Base-by-base conservation (phyloP, 2,888 invertebrate genomes). In the Rotaria socialis region DNA sequence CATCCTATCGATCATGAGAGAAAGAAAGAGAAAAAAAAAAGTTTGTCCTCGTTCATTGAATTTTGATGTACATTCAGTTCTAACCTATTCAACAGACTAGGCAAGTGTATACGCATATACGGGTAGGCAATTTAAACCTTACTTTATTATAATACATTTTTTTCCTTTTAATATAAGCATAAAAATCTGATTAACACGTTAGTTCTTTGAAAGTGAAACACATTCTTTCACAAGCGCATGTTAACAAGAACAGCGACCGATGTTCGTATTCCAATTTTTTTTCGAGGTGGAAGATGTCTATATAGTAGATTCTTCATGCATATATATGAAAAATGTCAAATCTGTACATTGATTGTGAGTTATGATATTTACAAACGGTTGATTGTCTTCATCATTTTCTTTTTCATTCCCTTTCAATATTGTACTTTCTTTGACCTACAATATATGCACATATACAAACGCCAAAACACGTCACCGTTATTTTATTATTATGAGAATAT, bases 341-440 rank as follows among this genome's bases (percentile, higher is more conserved):
- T 67, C 35, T 35, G 67, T 41, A 16, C 35, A 67, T 16, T 67
- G 27, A 67, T 35, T 1, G 67, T 35, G 67, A 67, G 67, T 67
- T 67, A 67, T 67, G 67, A 4, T 67, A 67, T 67, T 67, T 67
- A 67, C 67, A 67, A 35, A 67, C 35, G 67, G 67, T 67, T 35
- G 67, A 67, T 67, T 67, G 67, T 67, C 67, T 67, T 67, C 67
- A 67, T 67, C 67, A 14, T 19, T 19, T 19, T 16, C 35, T 67
- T 67, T 41, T 67, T 41, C 35, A 6, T 16, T 67, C 14, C 35
- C 67, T 67, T 67, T 67, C 19, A 67, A 67, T 67, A 35, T 67
- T 67, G 67, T 67, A 35, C 67, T 67, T 35, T 67, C 67, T 67
- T 41, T 67, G 35, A 67, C 67, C 67, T 67, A 67, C 67, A 41